Conservation (phyloP, 2,113 vertebrate genomes). For the Penelope pileata region DNA sequence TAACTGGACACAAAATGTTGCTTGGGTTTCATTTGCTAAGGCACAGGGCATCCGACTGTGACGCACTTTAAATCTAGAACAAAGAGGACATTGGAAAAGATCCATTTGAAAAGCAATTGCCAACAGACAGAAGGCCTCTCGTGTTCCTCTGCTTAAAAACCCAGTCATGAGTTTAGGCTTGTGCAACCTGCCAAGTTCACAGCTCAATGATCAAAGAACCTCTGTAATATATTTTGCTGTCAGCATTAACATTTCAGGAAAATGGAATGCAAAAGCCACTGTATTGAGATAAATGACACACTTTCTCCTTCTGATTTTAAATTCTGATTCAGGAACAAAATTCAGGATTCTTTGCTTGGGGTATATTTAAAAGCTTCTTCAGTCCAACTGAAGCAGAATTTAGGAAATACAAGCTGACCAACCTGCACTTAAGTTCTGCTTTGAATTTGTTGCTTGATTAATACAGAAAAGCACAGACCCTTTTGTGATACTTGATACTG, state of each 20-base stretch:
- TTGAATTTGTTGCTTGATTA: background rate
- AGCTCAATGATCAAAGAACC: constrained; percentile 4
- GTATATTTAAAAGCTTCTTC: background rate
- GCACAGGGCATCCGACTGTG: background rate
- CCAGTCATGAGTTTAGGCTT: background rate
- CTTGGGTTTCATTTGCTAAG: background rate
- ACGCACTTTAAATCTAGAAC: background rate
- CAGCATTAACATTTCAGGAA: background rate
- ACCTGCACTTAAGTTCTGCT: background rate
- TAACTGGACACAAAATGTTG: background rate
- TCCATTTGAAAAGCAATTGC: background rate
- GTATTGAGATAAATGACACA: constrained; percentile 13
- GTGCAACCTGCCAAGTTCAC: background rate
- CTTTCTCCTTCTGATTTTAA: constrained; percentile 1
- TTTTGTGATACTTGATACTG: background rate
- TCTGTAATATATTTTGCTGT: background rate
- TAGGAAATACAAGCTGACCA: background rate
- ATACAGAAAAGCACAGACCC: background rate
- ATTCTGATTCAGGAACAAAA: background rate
- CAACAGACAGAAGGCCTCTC: background rate
- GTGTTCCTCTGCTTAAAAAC: background rate
- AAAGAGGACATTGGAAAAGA: constrained; percentile 3
- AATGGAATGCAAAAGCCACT: background rate
- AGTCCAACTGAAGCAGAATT: background rate
- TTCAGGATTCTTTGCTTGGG: background rate